These are phyloP conservation scores for Notiomystis cincta DNA, from an alignment of 2,113 vertebrate species.

Conservation along the genomic window DNA sequence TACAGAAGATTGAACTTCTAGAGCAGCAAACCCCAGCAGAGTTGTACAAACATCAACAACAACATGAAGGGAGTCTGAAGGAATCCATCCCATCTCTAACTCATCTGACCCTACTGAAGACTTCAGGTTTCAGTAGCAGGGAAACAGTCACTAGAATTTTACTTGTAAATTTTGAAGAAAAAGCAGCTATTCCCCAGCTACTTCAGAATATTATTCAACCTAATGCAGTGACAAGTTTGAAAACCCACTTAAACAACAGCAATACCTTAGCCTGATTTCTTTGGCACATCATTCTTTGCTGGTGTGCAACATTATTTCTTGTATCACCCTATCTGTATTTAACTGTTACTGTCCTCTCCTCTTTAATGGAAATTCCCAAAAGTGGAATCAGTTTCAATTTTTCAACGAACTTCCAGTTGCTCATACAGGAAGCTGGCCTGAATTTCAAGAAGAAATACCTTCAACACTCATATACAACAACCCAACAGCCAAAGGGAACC, in stretches of 20 bases:
- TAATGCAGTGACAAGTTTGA: background rate
- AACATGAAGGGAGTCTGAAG: background rate
- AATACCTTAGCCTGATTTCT: background rate
- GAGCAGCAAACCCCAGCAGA: background rate
- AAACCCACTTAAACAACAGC: background rate
- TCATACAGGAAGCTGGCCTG: background rate
- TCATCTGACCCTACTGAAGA: background rate
- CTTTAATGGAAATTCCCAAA: background rate
- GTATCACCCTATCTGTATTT: background rate
- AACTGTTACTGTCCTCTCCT: background rate
- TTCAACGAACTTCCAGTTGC: background rate
- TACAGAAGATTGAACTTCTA: background rate
- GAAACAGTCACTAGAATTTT: background rate
- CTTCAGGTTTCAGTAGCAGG: background rate
- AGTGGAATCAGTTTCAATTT: background rate
- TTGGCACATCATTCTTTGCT: background rate
- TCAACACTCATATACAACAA: background rate
- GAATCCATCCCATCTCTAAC: background rate
- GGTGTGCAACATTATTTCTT: fast-evolving
- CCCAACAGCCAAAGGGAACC: background rate
- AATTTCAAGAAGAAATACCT: background rate
- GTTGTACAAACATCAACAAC: background rate
- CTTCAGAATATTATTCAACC: background rate
- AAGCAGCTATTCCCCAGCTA: background rate
- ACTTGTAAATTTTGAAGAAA: background rate